Base-by-base conservation (phyloP, 2,888 invertebrate genomes). In the Drosophila eohydei region DNA sequence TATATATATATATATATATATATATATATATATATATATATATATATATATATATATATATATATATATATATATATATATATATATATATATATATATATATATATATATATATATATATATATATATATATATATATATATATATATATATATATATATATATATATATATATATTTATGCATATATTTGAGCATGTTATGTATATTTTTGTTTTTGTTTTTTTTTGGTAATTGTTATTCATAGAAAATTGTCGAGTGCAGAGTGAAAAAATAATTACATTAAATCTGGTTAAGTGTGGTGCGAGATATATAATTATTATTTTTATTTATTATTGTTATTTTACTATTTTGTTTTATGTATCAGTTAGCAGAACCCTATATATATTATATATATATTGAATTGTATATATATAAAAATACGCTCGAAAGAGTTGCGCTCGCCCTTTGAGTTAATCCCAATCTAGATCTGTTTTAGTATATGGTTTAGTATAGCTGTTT, bases 331-430 rank as follows among this genome's bases (percentile, higher is more conserved):
- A 14, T 14, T 46, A n/a, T 46, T 14, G 14, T 30, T n/a, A 21
- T 48, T 30, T n/a, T 9, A 4, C 30, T 30, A 46, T 46, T 46
- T 28, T 21, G 1, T 21, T 21, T 38, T 9, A 59, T 50, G 32
- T 36, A 38, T 38, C 28, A 34, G 36, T 38, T 40, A 63, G 59
- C 38, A 41, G 52, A 21, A 12, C 34, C 48, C 54, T 44, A 28
- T 43, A 16, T 64, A 62, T 76, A 56, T 61, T 71, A 54, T 55
- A 73, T 32, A 32, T 32, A 12, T 81, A 38, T 46, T 16, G 14
- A 36, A 55, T 46, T 67, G n/a, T 72, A 51, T 59, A 55, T 61
- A 58, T 88, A 81, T 74, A 83, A 89, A 87, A 89, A 83, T 89
- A 89, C 48, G 58, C 40, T 40, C 55, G 55, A 74, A 57, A 38